Evolutionary conservation across 2,888 invertebrate genomes (phyloP).

Genomic region (Nasonovia ribisnigri): DNA sequence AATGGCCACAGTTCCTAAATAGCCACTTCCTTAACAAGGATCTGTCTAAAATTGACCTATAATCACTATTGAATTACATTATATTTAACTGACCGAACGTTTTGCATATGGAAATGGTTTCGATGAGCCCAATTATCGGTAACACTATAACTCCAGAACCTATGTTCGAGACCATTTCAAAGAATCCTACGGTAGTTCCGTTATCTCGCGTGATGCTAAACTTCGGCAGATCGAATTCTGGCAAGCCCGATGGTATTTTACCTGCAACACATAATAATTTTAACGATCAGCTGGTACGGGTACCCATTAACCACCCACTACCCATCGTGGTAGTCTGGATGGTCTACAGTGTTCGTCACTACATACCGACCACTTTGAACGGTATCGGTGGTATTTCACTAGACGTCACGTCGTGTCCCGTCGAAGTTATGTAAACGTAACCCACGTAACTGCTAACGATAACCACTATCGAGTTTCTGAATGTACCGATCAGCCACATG

Average conservation of each 20-base stretch:
- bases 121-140: slow-evolving; percentile 88
- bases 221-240: slow-evolving; percentile 77
- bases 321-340: neutral
- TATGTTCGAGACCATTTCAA: slow-evolving; percentile 83
- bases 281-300: neutral
- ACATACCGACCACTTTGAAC: slow-evolving; percentile 79
- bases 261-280: slow-evolving; percentile 71
- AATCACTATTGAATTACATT: neutral
- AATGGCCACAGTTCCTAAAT: neutral
- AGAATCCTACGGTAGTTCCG: slow-evolving; percentile 74
- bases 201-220: slow-evolving; percentile 74
- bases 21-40: neutral
- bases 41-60: neutral
- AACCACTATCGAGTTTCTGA: slow-evolving; percentile 88
- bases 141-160: slow-evolving; percentile 88
- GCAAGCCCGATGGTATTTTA: slow-evolving; percentile 82
- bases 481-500: slow-evolving; percentile 83
- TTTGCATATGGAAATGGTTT: slow-evolving; percentile 94
- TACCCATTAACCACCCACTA: neutral
- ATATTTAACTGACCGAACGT: slow-evolving; percentile 79
- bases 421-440: slow-evolving; percentile 73
- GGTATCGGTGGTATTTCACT: slow-evolving; percentile 71
- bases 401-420: slow-evolving; percentile 66
- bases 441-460: slow-evolving; percentile 75
- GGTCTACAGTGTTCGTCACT: slow-evolving; percentile 1